Conservation (phyloP, 2,113 vertebrate genomes). For the Antechinus stuartii region DNA sequence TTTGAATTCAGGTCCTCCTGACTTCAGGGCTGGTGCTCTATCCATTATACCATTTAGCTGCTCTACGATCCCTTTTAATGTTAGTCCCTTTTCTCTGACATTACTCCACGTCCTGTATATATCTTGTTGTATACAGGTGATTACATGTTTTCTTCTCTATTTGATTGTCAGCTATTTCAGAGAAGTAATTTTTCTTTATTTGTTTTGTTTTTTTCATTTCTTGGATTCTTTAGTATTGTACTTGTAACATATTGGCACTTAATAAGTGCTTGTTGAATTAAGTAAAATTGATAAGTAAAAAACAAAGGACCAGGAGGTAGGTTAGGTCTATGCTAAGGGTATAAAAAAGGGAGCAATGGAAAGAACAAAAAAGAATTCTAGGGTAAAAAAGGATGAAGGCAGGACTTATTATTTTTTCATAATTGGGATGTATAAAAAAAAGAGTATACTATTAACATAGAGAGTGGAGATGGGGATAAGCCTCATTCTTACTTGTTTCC, state of each 20-base stretch:
- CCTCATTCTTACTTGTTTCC: background rate
- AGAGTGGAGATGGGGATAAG: too few relatives aligned
- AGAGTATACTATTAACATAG: background rate
- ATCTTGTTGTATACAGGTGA: background rate
- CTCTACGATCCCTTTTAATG: background rate
- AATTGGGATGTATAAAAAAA: background rate
- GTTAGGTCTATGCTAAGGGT: background rate
- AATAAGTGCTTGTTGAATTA: background rate
- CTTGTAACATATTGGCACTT: background rate
- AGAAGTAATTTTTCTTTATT: background rate
- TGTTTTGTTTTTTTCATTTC: background rate
- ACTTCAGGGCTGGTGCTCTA: too few relatives aligned
- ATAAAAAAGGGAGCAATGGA: background rate
- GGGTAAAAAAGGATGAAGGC: background rate
- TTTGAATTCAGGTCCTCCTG: too few relatives aligned
- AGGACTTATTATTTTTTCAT: background rate
- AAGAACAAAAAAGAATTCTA: background rate
- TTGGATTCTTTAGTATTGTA: background rate
- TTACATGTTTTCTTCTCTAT: background rate
- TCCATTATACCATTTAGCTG: too few relatives aligned
- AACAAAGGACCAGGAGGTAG: background rate
- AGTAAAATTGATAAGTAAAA: background rate
- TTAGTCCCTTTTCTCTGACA: background rate
- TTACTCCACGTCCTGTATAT: background rate
- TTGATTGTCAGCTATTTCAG: background rate